These are phyloP conservation scores for Spodoptera litura DNA, from an alignment of 1,140 invertebrate genomes.

Conservation along the genomic window DNA sequence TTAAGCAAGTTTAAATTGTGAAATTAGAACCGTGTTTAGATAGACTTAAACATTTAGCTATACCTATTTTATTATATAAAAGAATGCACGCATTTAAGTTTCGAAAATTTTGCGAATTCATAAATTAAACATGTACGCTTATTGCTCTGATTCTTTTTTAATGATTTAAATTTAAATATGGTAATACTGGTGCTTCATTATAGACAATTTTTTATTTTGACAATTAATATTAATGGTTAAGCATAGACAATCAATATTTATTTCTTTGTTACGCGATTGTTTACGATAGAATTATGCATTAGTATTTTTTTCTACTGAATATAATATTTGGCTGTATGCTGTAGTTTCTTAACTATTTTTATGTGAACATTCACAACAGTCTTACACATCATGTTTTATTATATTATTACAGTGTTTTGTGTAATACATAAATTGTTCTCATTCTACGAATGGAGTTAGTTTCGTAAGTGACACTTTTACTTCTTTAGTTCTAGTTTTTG, in stretches of 20 bases:
- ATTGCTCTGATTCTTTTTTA: constrained; percentile 15
- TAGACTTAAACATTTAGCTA: not conserved
- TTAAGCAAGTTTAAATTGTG: constrained; percentile 6
- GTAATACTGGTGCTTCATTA: not conserved
- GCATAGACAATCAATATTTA: not conserved
- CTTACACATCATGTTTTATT: constrained; percentile 35
- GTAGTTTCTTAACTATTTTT: constrained; percentile 22
- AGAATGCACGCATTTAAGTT: not conserved
- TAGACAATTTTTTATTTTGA: too few species aligned
- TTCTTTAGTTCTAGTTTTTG: constrained; percentile 35
- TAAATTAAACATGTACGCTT: constrained; percentile 11
- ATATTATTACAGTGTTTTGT: constrained; percentile 31
- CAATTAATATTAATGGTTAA: not conserved
- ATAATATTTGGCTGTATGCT: constrained; percentile 2
- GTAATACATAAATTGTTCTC: constrained; percentile 20
- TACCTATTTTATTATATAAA: constrained; percentile 9
- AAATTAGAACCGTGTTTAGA: not conserved
- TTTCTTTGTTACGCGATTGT: too few species aligned
- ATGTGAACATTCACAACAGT: constrained; percentile 19
- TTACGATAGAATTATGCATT: not conserved
- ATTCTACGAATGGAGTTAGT: constrained; percentile 45
- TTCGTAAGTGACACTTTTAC: constrained; percentile 78
- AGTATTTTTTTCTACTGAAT: not conserved
- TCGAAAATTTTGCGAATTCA: constrained; percentile 26
- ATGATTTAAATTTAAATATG: constrained; percentile 3